Conservation (phyloP, 2,888 invertebrate species). For the Xestia ashworthii region DNA sequence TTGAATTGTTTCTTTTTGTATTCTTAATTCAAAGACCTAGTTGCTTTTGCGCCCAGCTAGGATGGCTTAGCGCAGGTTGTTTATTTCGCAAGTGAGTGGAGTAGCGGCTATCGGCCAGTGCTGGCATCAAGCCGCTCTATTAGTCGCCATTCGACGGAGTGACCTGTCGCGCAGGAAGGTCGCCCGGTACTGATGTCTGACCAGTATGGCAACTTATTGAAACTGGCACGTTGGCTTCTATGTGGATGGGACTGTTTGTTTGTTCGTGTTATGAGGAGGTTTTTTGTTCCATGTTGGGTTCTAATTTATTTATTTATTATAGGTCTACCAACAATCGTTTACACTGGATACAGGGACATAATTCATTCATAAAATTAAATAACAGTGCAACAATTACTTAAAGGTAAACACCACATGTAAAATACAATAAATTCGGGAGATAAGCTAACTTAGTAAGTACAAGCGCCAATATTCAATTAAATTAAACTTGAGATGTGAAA, state of each 20-base stretch:
- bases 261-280: neutral
- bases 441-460: too few relatives aligned
- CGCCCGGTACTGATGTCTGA: slow-evolving; percentile 84
- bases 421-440: too few relatives aligned
- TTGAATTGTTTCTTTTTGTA: neutral
- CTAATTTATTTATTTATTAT: too few relatives aligned
- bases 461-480: too few relatives aligned
- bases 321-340: too few relatives aligned
- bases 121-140: slow-evolving; percentile 75
- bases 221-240: slow-evolving; percentile 66
- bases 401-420: too few relatives aligned
- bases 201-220: slow-evolving; percentile 84
- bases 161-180: slow-evolving; percentile 88
- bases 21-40: slow-evolving; percentile 2
- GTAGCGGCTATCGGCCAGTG: slow-evolving; percentile 42
- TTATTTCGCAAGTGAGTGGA: slow-evolving; percentile 70
- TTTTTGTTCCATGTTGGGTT: slow-evolving; percentile 8
- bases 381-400: too few relatives aligned
- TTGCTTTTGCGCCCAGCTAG: slow-evolving; percentile 19
- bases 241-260: slow-evolving; percentile 68
- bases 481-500: too few relatives aligned
- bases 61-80: slow-evolving; percentile 60
- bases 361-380: too few relatives aligned
- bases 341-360: too few relatives aligned
- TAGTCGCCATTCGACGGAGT: slow-evolving; percentile 76